phyloP scores from a whole-genome alignment of 2,113 vertebrate genomes.

The Notarius lentiginosus region DNA sequence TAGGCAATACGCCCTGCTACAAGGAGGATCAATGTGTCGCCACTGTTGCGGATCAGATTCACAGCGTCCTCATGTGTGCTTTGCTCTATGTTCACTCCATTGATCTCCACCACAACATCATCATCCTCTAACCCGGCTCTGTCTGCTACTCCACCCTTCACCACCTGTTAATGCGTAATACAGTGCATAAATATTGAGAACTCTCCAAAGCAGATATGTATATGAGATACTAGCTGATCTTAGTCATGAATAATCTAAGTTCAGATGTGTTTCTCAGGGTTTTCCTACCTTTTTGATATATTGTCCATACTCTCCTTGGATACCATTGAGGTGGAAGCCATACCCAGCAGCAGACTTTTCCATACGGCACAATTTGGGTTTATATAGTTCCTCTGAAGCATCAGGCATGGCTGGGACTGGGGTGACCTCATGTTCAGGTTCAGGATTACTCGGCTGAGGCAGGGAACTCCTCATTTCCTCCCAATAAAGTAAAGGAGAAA shows the following conservation, averaged over 20 bases:
- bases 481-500: conserved; percentile 82
- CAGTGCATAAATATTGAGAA: not conserved
- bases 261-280: not conserved
- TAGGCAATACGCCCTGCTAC: conserved; percentile 78
- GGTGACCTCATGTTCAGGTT: conserved; percentile 40
- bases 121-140: conserved; percentile 79
- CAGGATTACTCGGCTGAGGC: conserved; percentile 62
- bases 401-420: conserved; percentile 9
- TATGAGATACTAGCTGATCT: not conserved
- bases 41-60: conserved; percentile 73
- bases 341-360: conserved; percentile 77
- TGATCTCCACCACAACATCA: conserved; percentile 86
- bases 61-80: conserved; percentile 81
- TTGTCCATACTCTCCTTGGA: conserved; percentile 76
- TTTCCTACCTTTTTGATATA: conserved; percentile 81
- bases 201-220: not conserved
- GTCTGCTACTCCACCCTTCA: conserved; percentile 75
- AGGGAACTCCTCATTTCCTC: conserved; percentile 65
- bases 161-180: conserved; percentile 72
- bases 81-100: conserved; percentile 77
- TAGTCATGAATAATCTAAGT: not conserved
- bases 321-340: conserved; percentile 87
- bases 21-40: conserved; percentile 75
- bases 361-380: conserved; percentile 85
- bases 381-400: conserved; percentile 63